Base-by-base conservation (phyloP, 2,113 vertebrate species). In the Dendrocopos noguchii region DNA sequence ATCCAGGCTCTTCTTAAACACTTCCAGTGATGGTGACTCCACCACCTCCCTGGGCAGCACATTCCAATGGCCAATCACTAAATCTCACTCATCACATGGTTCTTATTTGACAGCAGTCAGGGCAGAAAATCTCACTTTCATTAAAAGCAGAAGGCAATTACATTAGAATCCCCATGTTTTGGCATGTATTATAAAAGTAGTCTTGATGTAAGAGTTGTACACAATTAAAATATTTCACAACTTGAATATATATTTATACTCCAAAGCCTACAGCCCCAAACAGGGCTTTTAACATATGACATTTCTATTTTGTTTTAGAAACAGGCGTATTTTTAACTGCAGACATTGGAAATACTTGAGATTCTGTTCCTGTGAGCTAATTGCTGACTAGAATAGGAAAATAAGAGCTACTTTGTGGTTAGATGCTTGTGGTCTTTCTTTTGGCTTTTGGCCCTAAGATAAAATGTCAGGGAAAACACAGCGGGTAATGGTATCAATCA, bases 301-400 rank as follows among this genome's bases (percentile, higher is more conserved):
- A 90, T 87, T 92, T 72, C 24, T 92, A 84, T 95, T 96, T 95
- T 47, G 78, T 78, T 94, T 96, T 95, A 78, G 86, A 92, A 95
- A 67, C 79, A 84, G 80, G 59, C 89, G 12, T 95, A 95, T 92
- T 96, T 97, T 91, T 94, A 57, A 88, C 94, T 93, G 70, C 81
- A 89, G 87, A 36, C 63, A 67, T 93, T 96, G 91, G 67, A 94
- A 96, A 97, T 97, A 76, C 80, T 97, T 96, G 72, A 28, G 95
- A 97, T 97, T 96, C 92, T 96, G 90, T 94, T 97, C 80, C 88
- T 85, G 18, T 97, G 96, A 97, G 76, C 90, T 92, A 90, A 92
- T 84, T 94, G 93, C 92, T 87, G 72, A 84, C 84, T 75, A 93
- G 94, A 95, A 93, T 71, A 87, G 88, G 87, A 96, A 88, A 94